A percentile compares a stretch with the other conserved stretches of the same genome.
Conservation (phyloP, 1,140 invertebrate species). For the Drosophila persimilis region DNA sequence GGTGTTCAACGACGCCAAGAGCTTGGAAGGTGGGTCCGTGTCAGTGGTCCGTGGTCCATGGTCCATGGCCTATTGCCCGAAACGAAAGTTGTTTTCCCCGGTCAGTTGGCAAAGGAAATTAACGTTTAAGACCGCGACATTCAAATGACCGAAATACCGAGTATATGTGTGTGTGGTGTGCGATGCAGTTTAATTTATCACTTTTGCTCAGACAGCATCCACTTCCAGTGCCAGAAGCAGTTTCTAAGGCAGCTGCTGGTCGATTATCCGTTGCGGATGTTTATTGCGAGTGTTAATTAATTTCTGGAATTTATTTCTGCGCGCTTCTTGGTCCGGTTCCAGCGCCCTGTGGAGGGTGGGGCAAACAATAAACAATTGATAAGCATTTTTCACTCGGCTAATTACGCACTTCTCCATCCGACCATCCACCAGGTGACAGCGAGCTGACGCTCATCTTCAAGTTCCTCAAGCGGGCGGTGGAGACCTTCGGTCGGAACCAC, state of each 20-base stretch:
- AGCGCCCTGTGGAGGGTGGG: background rate
- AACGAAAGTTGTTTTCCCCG: conserved; percentile 40
- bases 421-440: conserved; percentile 58
- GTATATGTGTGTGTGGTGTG: background rate
- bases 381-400: conserved; percentile 28
- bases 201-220: conserved; percentile 25
- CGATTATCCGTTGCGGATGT: conserved; percentile 51
- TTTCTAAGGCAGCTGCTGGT: background rate
- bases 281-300: conserved; percentile 54
- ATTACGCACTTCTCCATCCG: conserved; percentile 16
- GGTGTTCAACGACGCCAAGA: conserved; percentile 74
- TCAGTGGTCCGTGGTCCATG: background rate
- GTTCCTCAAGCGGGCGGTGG: conserved; percentile 71
- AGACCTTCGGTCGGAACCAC: conserved; percentile 75
- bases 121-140: conserved; percentile 17
- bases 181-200: conserved; percentile 32
- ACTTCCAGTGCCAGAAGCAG: no score
- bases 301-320: conserved; percentile 44
- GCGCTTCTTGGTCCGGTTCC: background rate
- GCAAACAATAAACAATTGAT: conserved; percentile 39
- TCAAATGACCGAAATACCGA: conserved; percentile 17
- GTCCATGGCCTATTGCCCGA: conserved; percentile 1
- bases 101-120: conserved; percentile 12
- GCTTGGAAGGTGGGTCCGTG: conserved; percentile 66
- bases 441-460: conserved; percentile 67